Evolutionary conservation across 1,140 invertebrate species (phyloP).

Genomic region (Neotoxoptera formosana): DNA sequence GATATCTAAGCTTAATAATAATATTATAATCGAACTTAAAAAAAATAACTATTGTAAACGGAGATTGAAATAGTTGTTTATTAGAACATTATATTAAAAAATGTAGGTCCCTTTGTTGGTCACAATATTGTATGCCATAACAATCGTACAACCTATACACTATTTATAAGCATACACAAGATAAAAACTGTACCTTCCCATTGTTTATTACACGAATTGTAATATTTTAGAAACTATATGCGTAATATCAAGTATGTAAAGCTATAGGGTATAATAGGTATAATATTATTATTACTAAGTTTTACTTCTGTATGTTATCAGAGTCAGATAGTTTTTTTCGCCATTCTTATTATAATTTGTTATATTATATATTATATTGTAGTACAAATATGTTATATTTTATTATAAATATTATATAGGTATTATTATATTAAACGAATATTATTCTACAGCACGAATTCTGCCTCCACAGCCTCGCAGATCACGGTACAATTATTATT

Average conservation of each 20-base stretch:
- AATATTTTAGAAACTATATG: background rate
- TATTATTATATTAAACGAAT: background rate
- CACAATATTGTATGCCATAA: background rate
- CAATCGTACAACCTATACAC: background rate
- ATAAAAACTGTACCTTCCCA: background rate
- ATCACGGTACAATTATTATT: background rate
- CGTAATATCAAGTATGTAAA: background rate
- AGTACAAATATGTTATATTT: too few species aligned
- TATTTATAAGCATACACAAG: background rate
- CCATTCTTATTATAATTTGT: background rate
- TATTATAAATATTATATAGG: background rate
- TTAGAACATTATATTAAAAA: background rate
- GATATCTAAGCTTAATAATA: too few species aligned
- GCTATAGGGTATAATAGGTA: background rate
- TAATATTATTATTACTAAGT: background rate
- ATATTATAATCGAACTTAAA: background rate
- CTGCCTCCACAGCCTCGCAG: background rate
- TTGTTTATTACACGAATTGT: background rate
- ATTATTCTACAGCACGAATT: background rate
- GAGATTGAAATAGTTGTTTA: background rate
- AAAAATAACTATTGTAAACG: background rate
- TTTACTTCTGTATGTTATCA: background rate
- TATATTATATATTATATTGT: background rate
- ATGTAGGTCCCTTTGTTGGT: background rate
- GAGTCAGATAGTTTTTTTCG: background rate